Base-by-base conservation (phyloP, 2,888 invertebrate genomes). In the Hypsopygia costalis region DNA sequence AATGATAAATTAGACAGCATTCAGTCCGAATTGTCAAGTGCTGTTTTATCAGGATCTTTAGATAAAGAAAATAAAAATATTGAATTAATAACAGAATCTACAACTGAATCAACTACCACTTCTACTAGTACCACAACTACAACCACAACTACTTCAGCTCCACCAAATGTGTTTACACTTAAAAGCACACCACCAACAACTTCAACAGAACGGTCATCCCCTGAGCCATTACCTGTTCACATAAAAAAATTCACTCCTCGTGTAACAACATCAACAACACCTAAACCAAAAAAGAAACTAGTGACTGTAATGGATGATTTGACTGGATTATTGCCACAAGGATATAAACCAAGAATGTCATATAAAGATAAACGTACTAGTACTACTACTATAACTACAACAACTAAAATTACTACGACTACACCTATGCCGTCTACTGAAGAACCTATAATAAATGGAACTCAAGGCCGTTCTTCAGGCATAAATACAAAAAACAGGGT, bases 1-100 rank as follows among this genome's bases (percentile, higher is more conserved):
- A 95, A 94, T 51, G 96, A 96, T 59, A 96, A 96, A 73, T 81
- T 96, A 49, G 96, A 96, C 68, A 90, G 94, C 38, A 95, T 95
- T 7, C 96, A 96, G 61, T 96, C 96, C 0, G 95, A 95, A 67
- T 74, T 96, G 16, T 95, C 95, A 0, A 94, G 94, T 59, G 94
- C 93, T 39, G 91, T 96, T 35, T 78, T 96, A 12, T 92, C 92
- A 1, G 94, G 94, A 36, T 93, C 93, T 37, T 92, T 94, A 53
- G 91, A 93, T 44, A 92, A 92, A 36, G 91, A 92, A 21, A 92
- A 91, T 36, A 93, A 93, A 71, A 93, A 94, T 66, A 91, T 92
- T 52, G 90, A 91, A 28, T 80, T 91, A 3, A 91, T 93, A 32
- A 91, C 91, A n/a, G 91, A 92, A 69, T 76, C 83, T 9, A 81